Percentiles rank a stretch among this genome's conserved stretches.
These are phyloP conservation scores for Danio kyathit DNA, from an alignment of 2,797 vertebrate genomes.

Conservation along the genomic window DNA sequence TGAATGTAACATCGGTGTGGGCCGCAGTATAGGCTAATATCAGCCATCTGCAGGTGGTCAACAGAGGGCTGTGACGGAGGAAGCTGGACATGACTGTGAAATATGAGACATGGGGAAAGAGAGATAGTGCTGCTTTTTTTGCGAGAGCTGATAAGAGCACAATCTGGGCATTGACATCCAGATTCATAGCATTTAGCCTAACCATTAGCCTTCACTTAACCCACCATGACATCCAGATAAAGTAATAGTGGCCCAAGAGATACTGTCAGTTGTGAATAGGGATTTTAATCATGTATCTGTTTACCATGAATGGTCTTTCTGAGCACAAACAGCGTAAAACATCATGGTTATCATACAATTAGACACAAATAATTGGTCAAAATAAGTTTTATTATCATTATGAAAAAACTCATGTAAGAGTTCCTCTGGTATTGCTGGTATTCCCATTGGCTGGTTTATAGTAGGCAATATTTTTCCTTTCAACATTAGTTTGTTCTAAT, in stretches of 20 bases:
- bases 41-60: slow-evolving; percentile 25
- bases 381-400: no score
- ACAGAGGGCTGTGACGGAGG: slow-evolving; percentile 24
- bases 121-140: slow-evolving; percentile 42
- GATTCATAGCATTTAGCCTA: slow-evolving; percentile 54
- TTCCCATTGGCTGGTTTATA: no score
- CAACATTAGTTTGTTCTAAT: no score
- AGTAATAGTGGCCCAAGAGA: slow-evolving; percentile 47
- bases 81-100: slow-evolving; percentile 51
- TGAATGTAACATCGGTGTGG: slow-evolving; percentile 23
- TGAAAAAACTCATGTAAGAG: no score
- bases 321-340: no score
- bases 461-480: no score
- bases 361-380: background rate
- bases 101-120: slow-evolving; percentile 60
- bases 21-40: slow-evolving; percentile 37
- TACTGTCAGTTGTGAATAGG: slow-evolving; percentile 41
- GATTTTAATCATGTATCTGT: slow-evolving; percentile 30
- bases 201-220: slow-evolving; percentile 58
- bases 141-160: slow-evolving; percentile 52
- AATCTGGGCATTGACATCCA: slow-evolving; percentile 25
- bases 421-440: no score
- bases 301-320: slow-evolving; percentile 31
- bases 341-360: background rate
- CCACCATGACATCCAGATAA: slow-evolving; percentile 54